Evolutionary conservation across 2,113 vertebrate species (phyloP).

Genomic region (Rousettus leschenaultii): DNA sequence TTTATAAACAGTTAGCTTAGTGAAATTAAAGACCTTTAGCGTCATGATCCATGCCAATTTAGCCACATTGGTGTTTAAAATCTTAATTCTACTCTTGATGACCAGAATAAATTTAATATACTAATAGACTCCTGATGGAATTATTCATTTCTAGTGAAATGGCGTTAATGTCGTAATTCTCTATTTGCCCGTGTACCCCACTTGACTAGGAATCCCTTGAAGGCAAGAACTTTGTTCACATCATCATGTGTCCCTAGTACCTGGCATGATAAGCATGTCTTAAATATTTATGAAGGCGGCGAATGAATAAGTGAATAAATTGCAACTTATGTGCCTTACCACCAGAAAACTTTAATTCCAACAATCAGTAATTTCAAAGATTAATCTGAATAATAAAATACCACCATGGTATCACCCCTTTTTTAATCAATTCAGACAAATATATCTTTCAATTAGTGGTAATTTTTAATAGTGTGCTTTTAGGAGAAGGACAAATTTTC

Average conservation of each 20-base stretch:
- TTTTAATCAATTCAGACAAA: not conserved
- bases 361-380: not conserved
- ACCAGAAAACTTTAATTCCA: not conserved
- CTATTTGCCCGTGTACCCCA: not conserved
- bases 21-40: not conserved
- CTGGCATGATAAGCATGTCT: not conserved
- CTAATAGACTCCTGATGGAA: not conserved
- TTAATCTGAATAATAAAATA: constrained; percentile 7
- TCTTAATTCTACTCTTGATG: not conserved
- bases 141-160: not conserved
- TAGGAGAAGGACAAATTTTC: not conserved
- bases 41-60: not conserved
- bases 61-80: not conserved
- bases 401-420: not conserved
- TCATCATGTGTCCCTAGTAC: not conserved
- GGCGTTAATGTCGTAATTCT: not conserved
- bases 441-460: not conserved
- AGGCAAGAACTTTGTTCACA: not conserved
- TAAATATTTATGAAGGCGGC: not conserved
- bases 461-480: not conserved
- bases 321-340: not conserved
- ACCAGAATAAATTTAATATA: not conserved
- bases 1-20: not conserved
- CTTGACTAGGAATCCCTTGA: not conserved
- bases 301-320: not conserved